Conservation (phyloP, 2,797 vertebrate species). For the Glossophaga mutica region DNA sequence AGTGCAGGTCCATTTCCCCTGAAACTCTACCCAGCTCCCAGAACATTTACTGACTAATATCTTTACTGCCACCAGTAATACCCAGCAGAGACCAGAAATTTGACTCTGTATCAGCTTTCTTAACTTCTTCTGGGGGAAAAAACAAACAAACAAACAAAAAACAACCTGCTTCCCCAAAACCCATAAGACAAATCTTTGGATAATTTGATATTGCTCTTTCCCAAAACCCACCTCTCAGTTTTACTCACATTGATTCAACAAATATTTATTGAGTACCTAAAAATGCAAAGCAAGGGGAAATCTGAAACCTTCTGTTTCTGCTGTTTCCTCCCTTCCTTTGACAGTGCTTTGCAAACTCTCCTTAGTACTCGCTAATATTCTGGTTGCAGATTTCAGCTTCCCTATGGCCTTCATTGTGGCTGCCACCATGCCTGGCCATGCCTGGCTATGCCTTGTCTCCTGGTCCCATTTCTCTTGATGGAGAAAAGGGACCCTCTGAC, state of each 20-base stretch:
- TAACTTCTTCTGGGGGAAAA: neutral
- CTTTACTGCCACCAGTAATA: neutral
- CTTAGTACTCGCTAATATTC: neutral
- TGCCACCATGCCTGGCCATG: neutral
- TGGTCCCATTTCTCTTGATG: neutral
- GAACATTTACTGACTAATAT: neutral
- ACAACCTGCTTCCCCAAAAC: neutral
- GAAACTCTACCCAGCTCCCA: conserved; percentile 29
- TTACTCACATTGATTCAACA: neutral
- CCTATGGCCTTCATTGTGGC: neutral
- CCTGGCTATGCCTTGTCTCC: neutral
- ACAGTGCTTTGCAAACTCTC: neutral
- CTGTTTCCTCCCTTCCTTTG: neutral
- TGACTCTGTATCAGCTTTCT: neutral
- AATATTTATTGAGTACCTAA: neutral
- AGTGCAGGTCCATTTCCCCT: neutral
- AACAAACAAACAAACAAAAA: neutral
- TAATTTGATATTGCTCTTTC: neutral
- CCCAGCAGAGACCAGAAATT: neutral
- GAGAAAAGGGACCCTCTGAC: neutral
- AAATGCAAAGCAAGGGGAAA: neutral
- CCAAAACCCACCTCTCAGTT: neutral
- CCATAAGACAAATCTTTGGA: neutral
- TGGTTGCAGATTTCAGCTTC: neutral
- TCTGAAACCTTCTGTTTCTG: neutral